Evolutionary conservation across 2,888 invertebrate genomes (phyloP), one percentile per base, ranked within the genome.

Genomic region (Melanostoma scalare): DNA sequence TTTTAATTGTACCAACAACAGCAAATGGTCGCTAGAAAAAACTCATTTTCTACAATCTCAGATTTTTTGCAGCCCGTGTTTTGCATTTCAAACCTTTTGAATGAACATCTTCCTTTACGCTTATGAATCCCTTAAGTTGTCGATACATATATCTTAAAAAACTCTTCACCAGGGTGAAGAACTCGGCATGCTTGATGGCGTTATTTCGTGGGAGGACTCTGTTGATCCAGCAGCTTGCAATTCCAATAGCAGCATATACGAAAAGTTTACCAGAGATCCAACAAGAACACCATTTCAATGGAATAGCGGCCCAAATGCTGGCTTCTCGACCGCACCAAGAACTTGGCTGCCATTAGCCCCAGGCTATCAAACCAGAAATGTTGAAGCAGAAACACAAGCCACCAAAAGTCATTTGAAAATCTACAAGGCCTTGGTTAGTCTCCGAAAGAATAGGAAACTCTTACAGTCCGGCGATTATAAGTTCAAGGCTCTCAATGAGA

Each of bases 151-250:
- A 20, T 1, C 1, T 20, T 0, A 20, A 20, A 20, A 20, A 20
- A 20, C 20, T 20, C 20, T 20, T 20, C 20, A 1, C 89, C 93
- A 96, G 91, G 97, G 97, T 1, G 96, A 97, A 89, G 97, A 97
- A 89, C 93, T 97, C 65, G 96, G 95, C 5, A 95, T 96, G 95
- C 92, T 92, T 0, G 94, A 96, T 88, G 93, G 93, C 3, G 89
- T 89, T 87, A 92, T 95, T 20, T 92, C 93, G 2, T 95, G 93
- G 92, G 91, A 92, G 3, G 93, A 95, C 73, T 94, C 94, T 0
- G 89, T 92, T 0, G 95, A 95, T 90, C 94, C 94, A 0, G 92
- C 93, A 3, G 95, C 94, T 0, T 93, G 93, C 87, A 93, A 93
- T 87, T 93, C 93, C 0, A 94, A 95, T 86, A 93, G 93, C 0